phyloP scores from a whole-genome alignment of 2,888 invertebrate species.

The Gastrophysa polygoni region DNA sequence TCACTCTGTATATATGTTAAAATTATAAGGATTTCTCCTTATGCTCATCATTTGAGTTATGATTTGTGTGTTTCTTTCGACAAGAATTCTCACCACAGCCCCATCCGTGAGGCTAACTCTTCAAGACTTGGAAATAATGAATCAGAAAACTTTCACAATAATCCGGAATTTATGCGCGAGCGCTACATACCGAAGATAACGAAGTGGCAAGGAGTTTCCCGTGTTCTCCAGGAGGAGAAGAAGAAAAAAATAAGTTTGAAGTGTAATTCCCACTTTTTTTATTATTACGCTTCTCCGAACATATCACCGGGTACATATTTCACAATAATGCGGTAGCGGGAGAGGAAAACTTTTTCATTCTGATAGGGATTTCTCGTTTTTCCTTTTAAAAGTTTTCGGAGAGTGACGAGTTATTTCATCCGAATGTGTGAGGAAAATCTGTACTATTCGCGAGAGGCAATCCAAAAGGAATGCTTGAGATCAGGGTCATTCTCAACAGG shows the following conservation, averaged over 20 bases:
- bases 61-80: background rate
- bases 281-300: constrained; percentile 46
- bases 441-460: too few species aligned
- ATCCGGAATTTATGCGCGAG: constrained; percentile 42
- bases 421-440: constrained; percentile 5
- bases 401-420: background rate
- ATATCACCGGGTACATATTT: constrained; percentile 38
- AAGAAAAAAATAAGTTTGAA: constrained; percentile 13
- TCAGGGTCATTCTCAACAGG: too few species aligned
- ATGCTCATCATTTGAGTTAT: background rate
- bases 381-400: constrained; percentile 10
- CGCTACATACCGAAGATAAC: constrained; percentile 18
- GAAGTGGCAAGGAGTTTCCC: constrained; percentile 11
- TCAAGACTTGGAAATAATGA: constrained; percentile 20
- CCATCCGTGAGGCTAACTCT: background rate
- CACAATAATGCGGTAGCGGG: constrained; percentile 9
- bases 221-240: constrained; percentile 1
- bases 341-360: constrained; percentile 11
- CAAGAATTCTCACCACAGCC: background rate
- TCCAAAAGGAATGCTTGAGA: too few species aligned
- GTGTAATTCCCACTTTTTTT: constrained; percentile 38
- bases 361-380: constrained; percentile 5
- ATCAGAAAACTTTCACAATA: constrained; percentile 45
- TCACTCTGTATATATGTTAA: too few species aligned
- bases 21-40: too few species aligned